A percentile compares a stretch with the other conserved stretches of the same genome.
Conservation (phyloP, 2,113 vertebrate genomes). For the Alaudala cheleensis region DNA sequence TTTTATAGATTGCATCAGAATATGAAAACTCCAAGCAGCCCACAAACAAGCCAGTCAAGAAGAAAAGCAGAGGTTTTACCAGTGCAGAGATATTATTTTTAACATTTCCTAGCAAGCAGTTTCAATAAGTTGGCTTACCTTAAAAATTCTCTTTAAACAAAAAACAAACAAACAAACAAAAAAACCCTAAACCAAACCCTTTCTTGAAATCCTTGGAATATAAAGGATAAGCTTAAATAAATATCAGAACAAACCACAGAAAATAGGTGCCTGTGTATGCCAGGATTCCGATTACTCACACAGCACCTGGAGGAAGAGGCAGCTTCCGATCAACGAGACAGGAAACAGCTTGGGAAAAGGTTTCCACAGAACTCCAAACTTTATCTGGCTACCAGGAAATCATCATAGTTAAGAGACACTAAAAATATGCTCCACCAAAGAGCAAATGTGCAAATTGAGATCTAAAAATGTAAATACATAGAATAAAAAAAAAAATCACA, state of each 20-base stretch:
- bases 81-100: not conserved
- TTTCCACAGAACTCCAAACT: not conserved
- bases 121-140: slow-evolving; percentile 9
- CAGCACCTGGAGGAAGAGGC: slow-evolving; percentile 48
- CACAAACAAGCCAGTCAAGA: not conserved
- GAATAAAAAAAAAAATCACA: not conserved
- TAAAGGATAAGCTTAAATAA: not conserved
- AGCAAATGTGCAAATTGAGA: not conserved
- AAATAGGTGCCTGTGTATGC: not conserved
- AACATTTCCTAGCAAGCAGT: not conserved
- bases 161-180: not conserved
- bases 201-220: not conserved
- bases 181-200: not conserved
- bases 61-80: not conserved
- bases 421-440: not conserved
- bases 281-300: not conserved
- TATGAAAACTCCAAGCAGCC: not conserved
- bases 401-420: not conserved
- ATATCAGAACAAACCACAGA: not conserved
- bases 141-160: not conserved
- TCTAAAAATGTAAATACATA: not conserved
- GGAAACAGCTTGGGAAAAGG: slow-evolving; percentile 52
- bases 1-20: not conserved
- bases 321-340: not conserved
- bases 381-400: slow-evolving; percentile 36